Conservation (phyloP, 2,888 invertebrate species). For the Willowsia nigromaculata region DNA sequence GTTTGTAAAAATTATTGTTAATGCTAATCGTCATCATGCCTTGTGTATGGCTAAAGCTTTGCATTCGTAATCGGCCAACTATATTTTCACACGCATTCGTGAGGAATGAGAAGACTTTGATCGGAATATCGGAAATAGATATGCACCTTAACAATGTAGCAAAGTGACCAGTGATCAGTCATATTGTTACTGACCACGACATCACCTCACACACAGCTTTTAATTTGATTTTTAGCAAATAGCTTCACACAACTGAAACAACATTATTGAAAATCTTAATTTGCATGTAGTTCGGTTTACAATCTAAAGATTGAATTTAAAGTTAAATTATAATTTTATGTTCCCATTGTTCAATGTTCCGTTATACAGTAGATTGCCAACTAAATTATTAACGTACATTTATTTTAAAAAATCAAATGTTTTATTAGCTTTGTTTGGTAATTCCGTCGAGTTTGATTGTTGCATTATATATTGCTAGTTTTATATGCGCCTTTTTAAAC, state of each 20-base stretch:
- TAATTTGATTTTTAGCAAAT: neutral
- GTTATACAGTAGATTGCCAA: neutral
- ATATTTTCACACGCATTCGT: slow-evolving; percentile 41
- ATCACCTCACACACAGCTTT: neutral
- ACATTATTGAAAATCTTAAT: neutral
- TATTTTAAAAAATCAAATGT: neutral
- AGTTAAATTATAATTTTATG: slow-evolving; percentile 1
- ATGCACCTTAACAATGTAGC: too few species aligned
- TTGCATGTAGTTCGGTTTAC: neutral
- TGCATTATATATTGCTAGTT: too few species aligned
- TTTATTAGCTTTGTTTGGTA: slow-evolving; percentile 25
- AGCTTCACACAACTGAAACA: neutral
- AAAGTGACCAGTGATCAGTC: neutral
- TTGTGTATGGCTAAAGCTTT: neutral
- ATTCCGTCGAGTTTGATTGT: slow-evolving; percentile 42
- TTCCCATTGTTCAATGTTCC: neutral
- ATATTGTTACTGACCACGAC: neutral
- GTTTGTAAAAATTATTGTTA: slow-evolving; percentile 23
- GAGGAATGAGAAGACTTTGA: neutral
- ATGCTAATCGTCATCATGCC: slow-evolving; percentile 11
- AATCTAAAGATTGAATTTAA: neutral
- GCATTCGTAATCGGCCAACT: neutral
- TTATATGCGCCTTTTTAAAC: too few species aligned
- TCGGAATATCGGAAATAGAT: too few species aligned
- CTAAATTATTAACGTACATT: neutral